A percentile compares a stretch with the other conserved stretches of the same genome.
Evolutionary conservation across 1,140 invertebrate genomes (phyloP).

Genomic region (Euwallacea similis): DNA sequence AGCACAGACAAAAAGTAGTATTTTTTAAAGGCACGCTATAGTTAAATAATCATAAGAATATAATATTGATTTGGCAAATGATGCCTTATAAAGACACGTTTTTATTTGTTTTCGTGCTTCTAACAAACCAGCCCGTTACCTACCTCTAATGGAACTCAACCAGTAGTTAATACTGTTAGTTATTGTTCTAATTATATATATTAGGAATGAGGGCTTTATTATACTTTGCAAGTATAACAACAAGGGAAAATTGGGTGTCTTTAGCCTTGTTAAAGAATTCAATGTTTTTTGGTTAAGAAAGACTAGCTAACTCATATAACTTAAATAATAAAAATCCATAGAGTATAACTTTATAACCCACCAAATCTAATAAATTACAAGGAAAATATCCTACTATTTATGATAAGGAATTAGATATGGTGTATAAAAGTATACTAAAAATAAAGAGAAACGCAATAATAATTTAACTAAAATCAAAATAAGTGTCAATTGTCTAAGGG

Average conservation of each 20-base stretch:
- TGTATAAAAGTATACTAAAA: conserved; percentile 19
- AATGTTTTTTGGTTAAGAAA: conserved; percentile 33
- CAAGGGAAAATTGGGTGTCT: conserved; percentile 6
- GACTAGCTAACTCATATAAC: conserved; percentile 23
- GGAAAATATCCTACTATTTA: no score
- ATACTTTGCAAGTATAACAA: conserved; percentile 23
- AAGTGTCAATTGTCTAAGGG: not conserved
- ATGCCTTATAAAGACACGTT: conserved; percentile 5
- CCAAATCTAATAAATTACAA: conserved; percentile 15
- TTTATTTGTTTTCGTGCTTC: conserved; percentile 4
- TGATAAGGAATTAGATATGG: no score
- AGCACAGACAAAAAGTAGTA: conserved; percentile 21
- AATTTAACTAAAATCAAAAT: conserved; percentile 24
- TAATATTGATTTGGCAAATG: not conserved
- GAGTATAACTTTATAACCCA: conserved; percentile 17
- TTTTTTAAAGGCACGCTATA: conserved; percentile 27
- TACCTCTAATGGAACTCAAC: not conserved
- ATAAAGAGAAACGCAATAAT: conserved; percentile 7
- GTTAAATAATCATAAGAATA: conserved; percentile 15
- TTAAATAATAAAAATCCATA: not conserved
- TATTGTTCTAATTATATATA: not conserved
- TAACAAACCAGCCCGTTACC: not conserved
- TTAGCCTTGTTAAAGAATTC: not conserved
- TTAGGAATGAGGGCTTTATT: conserved; percentile 26
- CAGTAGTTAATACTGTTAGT: not conserved